phyloP scores from a whole-genome alignment of 2,797 vertebrate genomes.

The Coregonus sp. region DNA sequence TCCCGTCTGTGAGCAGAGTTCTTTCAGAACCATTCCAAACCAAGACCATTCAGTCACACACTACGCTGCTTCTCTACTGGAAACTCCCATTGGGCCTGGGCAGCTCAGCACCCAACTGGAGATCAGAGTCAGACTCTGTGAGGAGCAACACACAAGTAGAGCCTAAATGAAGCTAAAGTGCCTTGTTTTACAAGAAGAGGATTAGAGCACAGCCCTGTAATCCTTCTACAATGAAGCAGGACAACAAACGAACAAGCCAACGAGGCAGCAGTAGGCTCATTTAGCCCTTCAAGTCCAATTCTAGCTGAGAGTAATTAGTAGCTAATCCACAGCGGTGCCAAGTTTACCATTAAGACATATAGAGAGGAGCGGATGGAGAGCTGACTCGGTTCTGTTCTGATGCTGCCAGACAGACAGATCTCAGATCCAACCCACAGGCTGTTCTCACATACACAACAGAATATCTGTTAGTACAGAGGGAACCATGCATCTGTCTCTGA shows the following conservation, averaged over 20 bases:
- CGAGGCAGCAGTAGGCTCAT: conserved; percentile 42
- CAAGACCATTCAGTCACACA: not conserved
- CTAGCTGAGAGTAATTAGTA: conserved; percentile 75
- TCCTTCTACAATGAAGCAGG: conserved; percentile 65
- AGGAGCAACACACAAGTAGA: not conserved
- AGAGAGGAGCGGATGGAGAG: conserved; percentile 5
- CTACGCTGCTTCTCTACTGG: not conserved
- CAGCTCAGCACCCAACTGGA: conserved; percentile 11
- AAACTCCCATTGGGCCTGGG: not conserved
- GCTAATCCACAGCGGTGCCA: conserved; percentile 68
- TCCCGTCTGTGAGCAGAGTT: not conserved
- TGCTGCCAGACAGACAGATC: not conserved
- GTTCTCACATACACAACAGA: not conserved
- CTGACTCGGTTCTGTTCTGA: not conserved
- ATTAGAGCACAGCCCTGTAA: conserved; percentile 67
- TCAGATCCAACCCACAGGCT: not conserved
- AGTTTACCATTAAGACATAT: conserved; percentile 46
- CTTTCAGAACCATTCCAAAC: not conserved
- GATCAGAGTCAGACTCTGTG: conserved; percentile 41
- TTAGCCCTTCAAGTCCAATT: conserved; percentile 59
- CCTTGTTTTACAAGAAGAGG: conserved; percentile 72
- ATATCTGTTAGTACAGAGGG: not conserved
- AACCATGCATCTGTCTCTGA: not conserved
- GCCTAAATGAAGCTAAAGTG: conserved; percentile 40
- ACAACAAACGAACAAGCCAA: conserved; percentile 52